Percentiles rank a stretch among this genome's conserved stretches.
These are phyloP conservation scores for Drosophila erecta DNA, from an alignment of 1,140 invertebrate genomes.

Conservation along the genomic window DNA sequence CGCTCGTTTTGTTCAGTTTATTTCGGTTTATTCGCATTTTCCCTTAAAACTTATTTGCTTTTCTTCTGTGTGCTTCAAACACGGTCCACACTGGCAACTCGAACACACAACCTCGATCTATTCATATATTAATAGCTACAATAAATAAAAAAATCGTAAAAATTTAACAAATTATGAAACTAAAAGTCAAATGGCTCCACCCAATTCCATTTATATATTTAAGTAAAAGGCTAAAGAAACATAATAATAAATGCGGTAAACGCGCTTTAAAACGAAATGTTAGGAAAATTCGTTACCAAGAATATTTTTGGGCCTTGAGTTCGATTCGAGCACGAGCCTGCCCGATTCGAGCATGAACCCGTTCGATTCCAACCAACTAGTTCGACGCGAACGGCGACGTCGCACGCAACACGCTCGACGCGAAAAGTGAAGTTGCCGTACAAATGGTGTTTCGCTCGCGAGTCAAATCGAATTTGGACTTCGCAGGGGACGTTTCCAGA, in stretches of 20 bases:
- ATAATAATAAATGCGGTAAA: no score
- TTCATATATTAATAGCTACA: no score
- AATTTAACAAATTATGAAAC: no score
- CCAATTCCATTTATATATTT: no score
- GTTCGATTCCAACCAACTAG: neutral
- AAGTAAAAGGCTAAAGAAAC: no score
- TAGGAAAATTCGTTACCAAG: no score
- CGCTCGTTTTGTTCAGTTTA: neutral
- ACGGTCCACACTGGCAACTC: conserved; percentile 1
- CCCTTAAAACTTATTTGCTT: neutral
- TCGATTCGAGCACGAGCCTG: no score
- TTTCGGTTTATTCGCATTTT: conserved; percentile 1
- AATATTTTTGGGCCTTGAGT: no score
- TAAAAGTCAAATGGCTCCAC: no score
- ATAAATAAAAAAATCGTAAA: no score
- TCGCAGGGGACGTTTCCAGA: conserved; percentile 2
- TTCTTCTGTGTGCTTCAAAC: neutral
- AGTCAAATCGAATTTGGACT: conserved; percentile 11
- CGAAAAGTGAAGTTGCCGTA: neutral
- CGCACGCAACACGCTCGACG: neutral
- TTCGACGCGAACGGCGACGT: neutral
- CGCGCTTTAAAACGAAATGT: no score
- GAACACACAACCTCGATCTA: neutral
- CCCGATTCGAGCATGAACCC: no score
- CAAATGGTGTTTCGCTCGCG: neutral